Conservation (phyloP, 92 coral and sea anemone genomes). For the Chrysogorgia sp. region DNA sequence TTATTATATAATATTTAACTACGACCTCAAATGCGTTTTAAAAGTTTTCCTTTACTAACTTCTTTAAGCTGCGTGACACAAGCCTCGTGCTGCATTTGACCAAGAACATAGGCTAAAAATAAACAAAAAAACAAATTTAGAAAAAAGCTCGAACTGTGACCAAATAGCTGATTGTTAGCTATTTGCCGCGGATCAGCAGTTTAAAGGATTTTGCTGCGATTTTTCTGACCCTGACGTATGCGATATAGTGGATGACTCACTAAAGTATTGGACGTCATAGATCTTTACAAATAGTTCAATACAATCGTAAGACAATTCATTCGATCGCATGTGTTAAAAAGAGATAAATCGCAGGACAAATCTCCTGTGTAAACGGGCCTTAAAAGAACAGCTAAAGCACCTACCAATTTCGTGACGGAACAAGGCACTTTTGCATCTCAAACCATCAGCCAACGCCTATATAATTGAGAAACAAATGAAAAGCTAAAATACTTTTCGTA, state of each 20-base stretch:
- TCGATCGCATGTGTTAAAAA: too few relatives aligned
- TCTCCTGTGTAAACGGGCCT: too few relatives aligned
- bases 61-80: slow-evolving; percentile 80
- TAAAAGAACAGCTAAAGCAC: too few relatives aligned
- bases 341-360: too few relatives aligned
- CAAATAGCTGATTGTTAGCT: not conserved
- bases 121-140: not conserved
- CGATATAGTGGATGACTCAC: too few relatives aligned
- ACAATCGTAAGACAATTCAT: not conserved
- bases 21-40: too few relatives aligned
- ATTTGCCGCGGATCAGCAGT: not conserved
- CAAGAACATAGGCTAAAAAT: slow-evolving; percentile 84
- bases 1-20: too few relatives aligned
- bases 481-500: too few relatives aligned
- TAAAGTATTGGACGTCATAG: too few relatives aligned
- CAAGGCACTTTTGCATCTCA: slow-evolving; percentile 85
- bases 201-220: too few relatives aligned
- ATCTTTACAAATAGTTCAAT: not conserved
- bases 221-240: too few relatives aligned
- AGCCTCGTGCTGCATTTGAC: slow-evolving; percentile 95
- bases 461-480: not conserved
- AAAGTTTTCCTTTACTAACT: slow-evolving; percentile 40
- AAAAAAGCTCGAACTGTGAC: not conserved
- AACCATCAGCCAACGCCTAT: slow-evolving; percentile 95
- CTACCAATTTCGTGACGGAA: slow-evolving; percentile 96